Evolutionary conservation across 2,113 vertebrate species (phyloP).

Genomic region (Oryzias curvinotus): DNA sequence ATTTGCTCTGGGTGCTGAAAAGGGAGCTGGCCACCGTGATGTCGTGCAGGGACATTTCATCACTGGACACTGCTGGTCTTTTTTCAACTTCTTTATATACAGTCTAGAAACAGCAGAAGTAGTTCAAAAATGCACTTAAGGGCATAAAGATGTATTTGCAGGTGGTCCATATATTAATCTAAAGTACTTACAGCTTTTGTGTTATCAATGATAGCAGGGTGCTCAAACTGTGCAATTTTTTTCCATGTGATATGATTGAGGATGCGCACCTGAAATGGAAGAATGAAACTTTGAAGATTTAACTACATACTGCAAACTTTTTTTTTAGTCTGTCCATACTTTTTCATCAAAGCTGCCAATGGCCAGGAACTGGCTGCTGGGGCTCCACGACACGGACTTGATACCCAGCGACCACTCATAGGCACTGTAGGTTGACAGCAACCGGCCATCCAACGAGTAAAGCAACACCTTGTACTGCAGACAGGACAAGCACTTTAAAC

Average conservation of each 20-base stretch:
- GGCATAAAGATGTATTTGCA: background rate
- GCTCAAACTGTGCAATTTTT: slow-evolving; percentile 86
- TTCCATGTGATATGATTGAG: slow-evolving; percentile 97
- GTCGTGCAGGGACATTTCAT: slow-evolving; percentile 78
- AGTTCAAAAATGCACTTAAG: background rate
- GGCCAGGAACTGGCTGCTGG: slow-evolving; percentile 95
- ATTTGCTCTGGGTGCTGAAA: slow-evolving; percentile 87
- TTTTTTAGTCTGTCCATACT: slow-evolving; percentile 63
- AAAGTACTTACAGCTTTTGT: slow-evolving; percentile 82
- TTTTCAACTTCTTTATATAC: slow-evolving; percentile 91
- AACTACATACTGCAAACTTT: background rate
- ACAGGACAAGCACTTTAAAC: background rate
- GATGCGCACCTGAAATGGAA: slow-evolving; percentile 83
- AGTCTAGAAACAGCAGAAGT: slow-evolving; percentile 73
- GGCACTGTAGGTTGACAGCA: slow-evolving; percentile 83
- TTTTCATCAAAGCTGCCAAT: slow-evolving; percentile 96
- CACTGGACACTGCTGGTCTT: slow-evolving; percentile 67
- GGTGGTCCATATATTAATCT: background rate
- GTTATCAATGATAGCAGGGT: slow-evolving; percentile 76
- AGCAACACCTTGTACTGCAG: slow-evolving; percentile 91
- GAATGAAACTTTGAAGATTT: background rate
- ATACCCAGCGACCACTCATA: slow-evolving; percentile 94
- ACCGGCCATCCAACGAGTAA: slow-evolving; percentile 93
- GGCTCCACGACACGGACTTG: slow-evolving; percentile 90
- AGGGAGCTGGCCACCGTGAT: slow-evolving; percentile 68